phyloP scores from a whole-genome alignment of 2,113 vertebrate genomes.

The Caracal caracal region DNA sequence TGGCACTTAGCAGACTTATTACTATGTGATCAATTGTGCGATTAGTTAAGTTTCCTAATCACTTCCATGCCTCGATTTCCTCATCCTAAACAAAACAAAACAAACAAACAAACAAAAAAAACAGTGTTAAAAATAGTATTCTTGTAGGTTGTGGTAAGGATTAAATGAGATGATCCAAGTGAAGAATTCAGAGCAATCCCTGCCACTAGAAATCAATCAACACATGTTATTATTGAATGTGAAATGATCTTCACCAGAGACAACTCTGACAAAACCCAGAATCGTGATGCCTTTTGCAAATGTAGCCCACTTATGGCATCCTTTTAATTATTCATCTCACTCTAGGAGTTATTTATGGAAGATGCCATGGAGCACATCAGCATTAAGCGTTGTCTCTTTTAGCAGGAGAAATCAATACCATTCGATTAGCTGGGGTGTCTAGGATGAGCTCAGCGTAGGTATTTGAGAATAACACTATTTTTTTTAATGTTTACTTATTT shows the following conservation, averaged over 20 bases:
- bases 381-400: constrained; percentile 9
- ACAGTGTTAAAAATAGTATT: background rate
- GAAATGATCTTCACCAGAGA: constrained; percentile 1
- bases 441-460: background rate
- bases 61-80: background rate
- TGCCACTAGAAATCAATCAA: background rate
- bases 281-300: constrained; percentile 62
- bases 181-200: background rate
- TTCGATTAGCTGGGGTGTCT: background rate
- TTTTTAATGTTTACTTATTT: too few relatives aligned
- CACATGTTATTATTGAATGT: background rate
- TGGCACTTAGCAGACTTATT: background rate
- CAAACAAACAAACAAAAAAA: background rate
- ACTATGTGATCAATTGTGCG: background rate
- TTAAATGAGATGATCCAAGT: background rate
- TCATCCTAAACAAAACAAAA: background rate
- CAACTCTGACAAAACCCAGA: constrained; percentile 40
- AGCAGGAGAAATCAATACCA: background rate
- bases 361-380: background rate
- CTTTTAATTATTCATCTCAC: constrained; percentile 75
- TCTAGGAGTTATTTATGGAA: constrained; percentile 30
- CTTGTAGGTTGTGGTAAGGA: background rate
- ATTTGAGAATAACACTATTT: background rate
- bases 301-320: constrained; percentile 67
- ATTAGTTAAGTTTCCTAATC: background rate